Conservation (phyloP, 2,888 invertebrate genomes). For the Aporophyla nigra region DNA sequence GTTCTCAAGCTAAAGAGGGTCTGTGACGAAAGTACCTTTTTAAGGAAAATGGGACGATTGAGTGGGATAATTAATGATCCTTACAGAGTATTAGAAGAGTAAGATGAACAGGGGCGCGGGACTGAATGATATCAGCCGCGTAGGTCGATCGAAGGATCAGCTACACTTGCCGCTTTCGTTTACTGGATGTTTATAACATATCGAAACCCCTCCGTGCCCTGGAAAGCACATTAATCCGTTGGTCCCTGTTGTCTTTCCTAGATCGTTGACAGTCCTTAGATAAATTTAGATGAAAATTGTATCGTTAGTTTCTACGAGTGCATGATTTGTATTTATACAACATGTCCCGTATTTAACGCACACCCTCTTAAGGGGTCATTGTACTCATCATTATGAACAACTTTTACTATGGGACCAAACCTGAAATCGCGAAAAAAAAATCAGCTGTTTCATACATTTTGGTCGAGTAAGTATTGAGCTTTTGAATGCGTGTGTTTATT, state of each 20-base stretch:
- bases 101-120: background rate
- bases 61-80: slow-evolving; percentile 33
- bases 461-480: too few relatives aligned
- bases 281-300: too few relatives aligned
- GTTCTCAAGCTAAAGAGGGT: background rate
- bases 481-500: too few relatives aligned
- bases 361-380: too few relatives aligned
- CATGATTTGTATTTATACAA: too few relatives aligned
- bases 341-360: too few relatives aligned
- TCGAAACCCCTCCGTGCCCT: background rate
- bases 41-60: background rate
- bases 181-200: background rate
- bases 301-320: too few relatives aligned
- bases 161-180: background rate
- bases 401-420: too few relatives aligned
- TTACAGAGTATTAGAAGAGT: background rate
- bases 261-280: background rate
- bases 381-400: too few relatives aligned
- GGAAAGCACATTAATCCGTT: background rate
- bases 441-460: too few relatives aligned
- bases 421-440: too few relatives aligned
- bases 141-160: background rate
- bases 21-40: slow-evolving; percentile 10
- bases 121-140: background rate
- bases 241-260: background rate